A percentile compares a stretch with the other conserved stretches of the same genome.
These are phyloP conservation scores for Coregonus sp. DNA, from an alignment of 2,797 vertebrate species.

Conservation along the genomic window DNA sequence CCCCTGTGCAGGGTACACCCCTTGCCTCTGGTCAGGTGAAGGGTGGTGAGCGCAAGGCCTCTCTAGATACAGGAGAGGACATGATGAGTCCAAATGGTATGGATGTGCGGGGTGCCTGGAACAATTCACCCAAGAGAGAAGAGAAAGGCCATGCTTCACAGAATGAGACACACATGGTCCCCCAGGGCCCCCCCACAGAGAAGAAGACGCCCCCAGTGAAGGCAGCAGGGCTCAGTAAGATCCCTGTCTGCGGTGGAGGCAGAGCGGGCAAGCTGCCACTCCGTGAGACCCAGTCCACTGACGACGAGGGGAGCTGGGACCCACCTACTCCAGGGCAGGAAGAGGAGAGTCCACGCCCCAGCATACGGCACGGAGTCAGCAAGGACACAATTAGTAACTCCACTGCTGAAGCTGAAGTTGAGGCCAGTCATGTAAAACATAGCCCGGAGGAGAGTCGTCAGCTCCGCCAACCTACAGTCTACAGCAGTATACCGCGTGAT, in stretches of 20 bases:
- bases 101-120: constrained; percentile 75
- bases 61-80: constrained; percentile 81
- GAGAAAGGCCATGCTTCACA: constrained; percentile 21
- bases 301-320: constrained; percentile 83
- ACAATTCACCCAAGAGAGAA: constrained; percentile 72
- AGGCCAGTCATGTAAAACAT: constrained; percentile 50
- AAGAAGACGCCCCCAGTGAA: constrained; percentile 72
- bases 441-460: constrained; percentile 79
- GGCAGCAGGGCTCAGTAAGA: constrained; percentile 80
- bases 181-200: constrained; percentile 50
- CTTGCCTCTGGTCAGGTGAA: constrained; percentile 66
- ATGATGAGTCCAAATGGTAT: constrained; percentile 76
- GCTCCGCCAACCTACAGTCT: constrained; percentile 73
- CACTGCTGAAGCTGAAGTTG: constrained; percentile 14
- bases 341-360: constrained; percentile 73
- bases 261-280: constrained; percentile 70
- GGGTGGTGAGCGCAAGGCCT: constrained; percentile 67
- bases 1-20: constrained; percentile 24
- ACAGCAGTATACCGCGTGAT: constrained; percentile 81
- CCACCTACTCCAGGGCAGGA: constrained; percentile 79
- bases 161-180: constrained; percentile 35
- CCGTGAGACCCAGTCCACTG: constrained; percentile 77
- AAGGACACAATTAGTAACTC: constrained; percentile 82
- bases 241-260: constrained; percentile 80
- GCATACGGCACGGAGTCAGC: constrained; percentile 79